Base-by-base conservation (phyloP, 2,888 invertebrate genomes). In the Cerceris rybyensis region DNA sequence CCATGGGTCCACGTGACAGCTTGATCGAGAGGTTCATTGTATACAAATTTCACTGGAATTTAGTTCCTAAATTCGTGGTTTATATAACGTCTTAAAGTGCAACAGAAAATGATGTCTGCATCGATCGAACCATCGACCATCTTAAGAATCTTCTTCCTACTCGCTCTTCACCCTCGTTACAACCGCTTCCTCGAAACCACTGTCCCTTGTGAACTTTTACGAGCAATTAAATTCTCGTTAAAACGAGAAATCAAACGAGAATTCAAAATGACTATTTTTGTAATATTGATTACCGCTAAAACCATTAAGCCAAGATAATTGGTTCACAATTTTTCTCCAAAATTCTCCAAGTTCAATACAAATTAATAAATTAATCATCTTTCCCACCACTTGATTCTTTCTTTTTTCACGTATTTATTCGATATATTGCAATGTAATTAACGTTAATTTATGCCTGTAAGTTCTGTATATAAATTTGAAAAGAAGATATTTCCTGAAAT, bases 1-100 rank as follows among this genome's bases (percentile, higher is more conserved):
- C 60, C 41, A 41, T 41, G 58, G 28, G 60, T 59, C 49, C 42
- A 49, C 49, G 68, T 72, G 60, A 68, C 70, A 79, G 63, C 41
- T 67, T 70, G 70, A 74, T 78, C 68, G 71, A 79, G 65, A 46
- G 58, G 58, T 65, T 71, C 57, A 80, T 80, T 78, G 65, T 74
- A 80, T 78, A 74, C 70, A 78, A 80, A 78, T 72, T 54, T n/a
- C 14, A 9, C 6, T 17, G 59, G 64, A 68, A 75, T 60, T 75
- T 75, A 74, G 74, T 74, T 54, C 58, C 64, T 69, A 74, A 74
- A 74, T 74, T 69, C 17, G 52, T 59, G 39, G 69, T 69, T 69
- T 64, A 69, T 74, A 59, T 74, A 74, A 74, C 59, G 59, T 46
- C 46, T 52, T 52, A 50, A 57, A 59, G 17, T 13, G 13, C 58